Conservation (phyloP, 2,888 invertebrate genomes). For the Cacoxenus indagator region DNA sequence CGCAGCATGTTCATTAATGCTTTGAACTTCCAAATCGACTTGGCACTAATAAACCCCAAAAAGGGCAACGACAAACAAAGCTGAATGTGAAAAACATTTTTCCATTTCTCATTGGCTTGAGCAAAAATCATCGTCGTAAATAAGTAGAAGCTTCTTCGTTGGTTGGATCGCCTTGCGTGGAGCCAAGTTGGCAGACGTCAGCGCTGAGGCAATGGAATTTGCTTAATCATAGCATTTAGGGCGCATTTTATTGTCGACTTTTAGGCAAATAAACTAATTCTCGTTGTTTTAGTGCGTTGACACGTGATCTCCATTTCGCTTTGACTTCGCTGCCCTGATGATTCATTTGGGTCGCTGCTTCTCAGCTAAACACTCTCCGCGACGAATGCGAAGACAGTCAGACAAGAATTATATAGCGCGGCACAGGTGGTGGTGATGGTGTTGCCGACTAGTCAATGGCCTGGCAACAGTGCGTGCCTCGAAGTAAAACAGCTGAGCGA, state of each 20-base stretch:
- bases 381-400: slow-evolving; percentile 17
- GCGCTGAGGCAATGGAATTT: neutral
- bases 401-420: slow-evolving; percentile 23
- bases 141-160: neutral
- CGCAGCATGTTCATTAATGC: neutral
- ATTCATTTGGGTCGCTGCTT: slow-evolving; percentile 34
- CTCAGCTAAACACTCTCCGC: neutral
- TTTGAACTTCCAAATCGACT: neutral
- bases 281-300: slow-evolving; percentile 35
- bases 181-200: slow-evolving; percentile 2
- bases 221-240: neutral
- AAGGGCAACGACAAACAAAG: neutral
- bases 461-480: neutral
- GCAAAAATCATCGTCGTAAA: slow-evolving; percentile 2
- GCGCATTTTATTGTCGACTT: neutral
- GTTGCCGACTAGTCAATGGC: neutral
- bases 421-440: neutral
- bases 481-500: neutral
- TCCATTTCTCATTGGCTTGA: neutral
- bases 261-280: slow-evolving; percentile 11
- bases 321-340: too few relatives aligned
- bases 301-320: slow-evolving; percentile 51
- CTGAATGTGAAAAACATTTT: slow-evolving; percentile 9
- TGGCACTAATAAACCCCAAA: neutral
- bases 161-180: too few relatives aligned